Percentiles rank a stretch among this genome's conserved stretches.
Evolutionary conservation across 2,113 vertebrate genomes (phyloP).

Genomic region (Lophochroa leadbeateri): DNA sequence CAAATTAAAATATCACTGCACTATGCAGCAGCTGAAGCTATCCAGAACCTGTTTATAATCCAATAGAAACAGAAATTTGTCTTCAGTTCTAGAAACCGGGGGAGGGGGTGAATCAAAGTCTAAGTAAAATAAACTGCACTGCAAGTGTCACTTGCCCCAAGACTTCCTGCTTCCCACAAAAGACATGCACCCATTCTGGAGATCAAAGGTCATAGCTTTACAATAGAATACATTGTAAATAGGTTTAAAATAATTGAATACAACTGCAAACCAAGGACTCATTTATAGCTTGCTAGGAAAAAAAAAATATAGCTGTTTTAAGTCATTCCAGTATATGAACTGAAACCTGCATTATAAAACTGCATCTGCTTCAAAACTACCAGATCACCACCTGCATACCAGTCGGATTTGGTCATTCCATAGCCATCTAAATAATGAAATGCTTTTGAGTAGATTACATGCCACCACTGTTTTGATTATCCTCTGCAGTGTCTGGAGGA

Average conservation of each 20-base stretch:
- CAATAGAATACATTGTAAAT: slow-evolving; percentile 71
- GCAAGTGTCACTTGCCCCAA: slow-evolving; percentile 65
- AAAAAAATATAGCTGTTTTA: slow-evolving; percentile 58
- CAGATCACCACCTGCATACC: slow-evolving; percentile 45
- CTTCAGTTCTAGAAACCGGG: slow-evolving; percentile 70
- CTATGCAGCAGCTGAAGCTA: slow-evolving; percentile 81
- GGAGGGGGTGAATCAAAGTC: slow-evolving; percentile 60
- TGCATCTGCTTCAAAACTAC: slow-evolving; percentile 54
- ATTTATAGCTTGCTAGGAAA: slow-evolving; percentile 59
- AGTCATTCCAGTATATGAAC: slow-evolving; percentile 61
- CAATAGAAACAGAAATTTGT: slow-evolving; percentile 76
- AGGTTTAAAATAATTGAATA: slow-evolving; percentile 70
- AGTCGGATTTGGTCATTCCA: slow-evolving; percentile 52
- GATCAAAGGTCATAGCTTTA: slow-evolving; percentile 67
- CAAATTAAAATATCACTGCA: slow-evolving; percentile 85
- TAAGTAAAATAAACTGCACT: slow-evolving; percentile 71
- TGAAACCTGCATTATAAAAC: slow-evolving; percentile 68
- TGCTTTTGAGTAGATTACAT: slow-evolving; percentile 37
- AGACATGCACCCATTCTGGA: slow-evolving; percentile 62
- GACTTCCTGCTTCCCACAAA: slow-evolving; percentile 70
- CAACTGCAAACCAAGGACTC: slow-evolving; percentile 61
- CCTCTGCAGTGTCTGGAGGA: background rate
- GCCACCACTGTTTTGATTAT: slow-evolving; percentile 26
- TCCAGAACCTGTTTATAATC: slow-evolving; percentile 78
- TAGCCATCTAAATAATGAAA: slow-evolving; percentile 55